These are phyloP conservation scores for Bovichtus variegatus DNA, from an alignment of 2,797 vertebrate species.

Conservation along the genomic window DNA sequence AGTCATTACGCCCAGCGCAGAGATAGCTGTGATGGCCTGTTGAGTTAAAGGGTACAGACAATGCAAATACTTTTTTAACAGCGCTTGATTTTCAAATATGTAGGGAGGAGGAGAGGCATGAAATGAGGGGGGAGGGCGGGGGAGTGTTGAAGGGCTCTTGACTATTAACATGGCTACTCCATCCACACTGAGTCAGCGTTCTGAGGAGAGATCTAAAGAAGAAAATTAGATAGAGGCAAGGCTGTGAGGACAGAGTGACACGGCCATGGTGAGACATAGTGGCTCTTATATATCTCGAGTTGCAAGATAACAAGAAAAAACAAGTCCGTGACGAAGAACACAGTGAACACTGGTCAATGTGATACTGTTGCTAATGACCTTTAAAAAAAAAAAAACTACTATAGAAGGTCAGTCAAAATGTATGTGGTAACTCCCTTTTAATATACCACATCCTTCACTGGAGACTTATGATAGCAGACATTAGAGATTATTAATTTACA, in stretches of 20 bases:
- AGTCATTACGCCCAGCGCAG: slow-evolving; percentile 97
- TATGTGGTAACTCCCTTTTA: slow-evolving; percentile 2
- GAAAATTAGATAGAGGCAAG: slow-evolving; percentile 74
- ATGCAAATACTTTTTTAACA: slow-evolving; percentile 33
- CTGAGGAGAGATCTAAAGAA: slow-evolving; percentile 47
- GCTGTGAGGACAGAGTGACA: slow-evolving; percentile 86
- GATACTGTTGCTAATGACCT: slow-evolving; percentile 76
- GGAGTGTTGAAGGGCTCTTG: slow-evolving; percentile 23
- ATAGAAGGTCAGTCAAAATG: slow-evolving; percentile 58
- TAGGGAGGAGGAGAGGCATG: slow-evolving; percentile 4
- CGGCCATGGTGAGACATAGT: slow-evolving; percentile 77
- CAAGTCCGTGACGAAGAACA: slow-evolving; percentile 74
- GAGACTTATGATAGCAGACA: not conserved
- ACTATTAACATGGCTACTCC: slow-evolving; percentile 43
- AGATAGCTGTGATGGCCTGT: slow-evolving; percentile 97
- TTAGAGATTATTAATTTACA: not conserved
- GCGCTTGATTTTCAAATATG: slow-evolving; percentile 38
- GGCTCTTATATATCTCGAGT: slow-evolving; percentile 78
- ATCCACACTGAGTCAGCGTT: slow-evolving; percentile 23
- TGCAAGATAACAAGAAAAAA: slow-evolving; percentile 80
- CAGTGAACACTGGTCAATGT: slow-evolving; percentile 69
- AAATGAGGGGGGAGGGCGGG: slow-evolving; percentile 31
- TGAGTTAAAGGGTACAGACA: slow-evolving; percentile 50
- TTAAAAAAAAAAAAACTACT: slow-evolving; percentile 53
- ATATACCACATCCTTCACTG: not conserved